Conservation (phyloP, 1,140 invertebrate species). For the Eueides isabella region DNA sequence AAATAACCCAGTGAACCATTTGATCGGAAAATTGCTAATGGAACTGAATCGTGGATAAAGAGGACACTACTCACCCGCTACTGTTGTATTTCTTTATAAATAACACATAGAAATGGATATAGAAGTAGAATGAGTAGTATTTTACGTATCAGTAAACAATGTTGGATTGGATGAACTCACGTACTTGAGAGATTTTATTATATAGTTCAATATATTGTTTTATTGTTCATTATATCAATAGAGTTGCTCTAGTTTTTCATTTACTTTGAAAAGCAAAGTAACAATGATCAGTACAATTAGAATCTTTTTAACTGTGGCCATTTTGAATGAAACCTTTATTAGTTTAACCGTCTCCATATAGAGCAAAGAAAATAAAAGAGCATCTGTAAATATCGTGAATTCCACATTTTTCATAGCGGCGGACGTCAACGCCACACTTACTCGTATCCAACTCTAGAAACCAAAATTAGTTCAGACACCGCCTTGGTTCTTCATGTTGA, state of each 20-base stretch:
- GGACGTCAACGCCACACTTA: too few relatives aligned
- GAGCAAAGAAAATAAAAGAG: too few relatives aligned
- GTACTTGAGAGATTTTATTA: neutral
- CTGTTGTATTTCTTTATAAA: constrained; percentile 5
- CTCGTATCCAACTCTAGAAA: too few relatives aligned
- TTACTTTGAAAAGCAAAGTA: too few relatives aligned
- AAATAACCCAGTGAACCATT: constrained; percentile 45
- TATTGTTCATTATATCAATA: neutral
- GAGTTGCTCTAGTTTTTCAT: neutral
- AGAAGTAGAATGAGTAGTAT: neutral
- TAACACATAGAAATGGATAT: constrained; percentile 1
- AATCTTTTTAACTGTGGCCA: too few relatives aligned
- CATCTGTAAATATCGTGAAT: too few relatives aligned
- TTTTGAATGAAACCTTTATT: too few relatives aligned
- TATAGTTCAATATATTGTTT: neutral
- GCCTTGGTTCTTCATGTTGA: too few relatives aligned
- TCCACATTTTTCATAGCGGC: too few relatives aligned
- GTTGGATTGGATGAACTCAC: neutral
- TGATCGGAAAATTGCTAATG: constrained; percentile 69
- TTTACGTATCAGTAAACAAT: neutral
- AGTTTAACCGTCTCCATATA: too few relatives aligned
- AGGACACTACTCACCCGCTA: constrained; percentile 16
- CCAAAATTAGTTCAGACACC: too few relatives aligned
- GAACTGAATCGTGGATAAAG: constrained; percentile 47
- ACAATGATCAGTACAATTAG: too few relatives aligned